A percentile compares a stretch with the other conserved stretches of the same genome.
These are phyloP conservation scores for Tauraco erythrolophus DNA, from an alignment of 2,113 vertebrate genomes.

Conservation along the genomic window DNA sequence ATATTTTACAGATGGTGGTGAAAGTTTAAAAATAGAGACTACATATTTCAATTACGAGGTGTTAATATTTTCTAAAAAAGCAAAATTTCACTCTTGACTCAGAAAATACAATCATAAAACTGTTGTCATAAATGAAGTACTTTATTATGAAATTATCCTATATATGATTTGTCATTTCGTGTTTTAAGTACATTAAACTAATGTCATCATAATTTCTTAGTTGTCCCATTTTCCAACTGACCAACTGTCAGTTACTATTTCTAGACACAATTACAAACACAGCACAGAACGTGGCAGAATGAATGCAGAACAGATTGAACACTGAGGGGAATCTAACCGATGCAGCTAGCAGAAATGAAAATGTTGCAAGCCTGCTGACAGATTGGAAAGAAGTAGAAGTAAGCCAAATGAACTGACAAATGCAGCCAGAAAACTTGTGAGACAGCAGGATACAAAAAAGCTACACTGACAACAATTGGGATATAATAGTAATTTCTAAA, in stretches of 20 bases:
- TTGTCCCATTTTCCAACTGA: conserved; percentile 27
- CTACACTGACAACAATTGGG: not conserved
- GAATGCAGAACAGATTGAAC: conserved; percentile 44
- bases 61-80: not conserved
- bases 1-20: not conserved
- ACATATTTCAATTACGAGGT: not conserved
- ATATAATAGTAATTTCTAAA: not conserved
- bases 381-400: not conserved
- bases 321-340: conserved; percentile 4
- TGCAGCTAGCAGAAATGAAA: conserved; percentile 2
- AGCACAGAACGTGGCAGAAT: not conserved
- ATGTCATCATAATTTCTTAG: not conserved
- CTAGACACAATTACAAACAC: not conserved
- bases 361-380: conserved; percentile 18
- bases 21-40: not conserved
- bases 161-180: not conserved
- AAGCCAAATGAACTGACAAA: conserved; percentile 28
- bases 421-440: conserved; percentile 5
- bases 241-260: conserved; percentile 41
- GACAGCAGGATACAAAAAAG: not conserved
- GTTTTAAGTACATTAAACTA: not conserved
- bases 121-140: not conserved
- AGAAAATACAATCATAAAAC: not conserved
- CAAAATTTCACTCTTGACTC: not conserved
- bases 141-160: not conserved